A percentile compares a stretch with the other conserved stretches of the same genome.
These are phyloP conservation scores for Pterocles gutturalis DNA, from an alignment of 2,113 vertebrate genomes.

Conservation along the genomic window DNA sequence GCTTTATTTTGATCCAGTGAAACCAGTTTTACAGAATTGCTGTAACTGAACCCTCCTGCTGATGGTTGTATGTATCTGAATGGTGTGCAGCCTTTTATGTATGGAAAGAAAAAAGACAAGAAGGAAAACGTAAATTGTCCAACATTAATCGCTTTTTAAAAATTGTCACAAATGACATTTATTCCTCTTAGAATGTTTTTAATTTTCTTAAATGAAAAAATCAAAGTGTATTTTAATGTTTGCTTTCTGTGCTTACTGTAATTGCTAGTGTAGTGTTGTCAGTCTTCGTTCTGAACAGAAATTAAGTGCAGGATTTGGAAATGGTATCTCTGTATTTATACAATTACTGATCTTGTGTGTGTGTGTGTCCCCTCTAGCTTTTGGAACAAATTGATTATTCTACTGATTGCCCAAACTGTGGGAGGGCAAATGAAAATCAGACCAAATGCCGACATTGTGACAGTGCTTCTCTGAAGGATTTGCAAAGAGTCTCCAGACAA, in stretches of 20 bases:
- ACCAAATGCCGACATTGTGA: conserved; percentile 85
- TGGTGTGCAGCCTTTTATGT: not conserved
- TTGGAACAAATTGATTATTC: conserved; percentile 78
- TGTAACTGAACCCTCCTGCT: not conserved
- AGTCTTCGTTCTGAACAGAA: not conserved
- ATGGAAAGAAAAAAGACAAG: not conserved
- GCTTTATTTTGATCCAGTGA: not conserved
- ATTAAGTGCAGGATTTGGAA: not conserved
- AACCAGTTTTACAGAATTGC: not conserved
- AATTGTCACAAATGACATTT: not conserved
- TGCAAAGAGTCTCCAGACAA: conserved; percentile 78
- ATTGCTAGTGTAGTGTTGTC: not conserved
- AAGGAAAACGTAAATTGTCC: not conserved
- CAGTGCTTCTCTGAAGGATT: conserved; percentile 70
- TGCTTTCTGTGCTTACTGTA: not conserved
- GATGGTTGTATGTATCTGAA: not conserved
- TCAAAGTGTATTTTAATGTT: not conserved
- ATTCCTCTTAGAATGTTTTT: not conserved
- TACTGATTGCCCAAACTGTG: conserved; percentile 82
- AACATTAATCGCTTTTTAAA: fast-evolving
- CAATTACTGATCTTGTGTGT: not conserved
- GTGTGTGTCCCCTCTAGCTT: conserved; percentile 60
- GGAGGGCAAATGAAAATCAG: conserved; percentile 81
- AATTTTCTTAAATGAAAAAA: not conserved
- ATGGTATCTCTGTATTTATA: not conserved